Percentiles rank a stretch among this genome's conserved stretches.
These are phyloP conservation scores for Polypterus senegalus DNA, from an alignment of 2,113 vertebrate species.

Conservation along the genomic window DNA sequence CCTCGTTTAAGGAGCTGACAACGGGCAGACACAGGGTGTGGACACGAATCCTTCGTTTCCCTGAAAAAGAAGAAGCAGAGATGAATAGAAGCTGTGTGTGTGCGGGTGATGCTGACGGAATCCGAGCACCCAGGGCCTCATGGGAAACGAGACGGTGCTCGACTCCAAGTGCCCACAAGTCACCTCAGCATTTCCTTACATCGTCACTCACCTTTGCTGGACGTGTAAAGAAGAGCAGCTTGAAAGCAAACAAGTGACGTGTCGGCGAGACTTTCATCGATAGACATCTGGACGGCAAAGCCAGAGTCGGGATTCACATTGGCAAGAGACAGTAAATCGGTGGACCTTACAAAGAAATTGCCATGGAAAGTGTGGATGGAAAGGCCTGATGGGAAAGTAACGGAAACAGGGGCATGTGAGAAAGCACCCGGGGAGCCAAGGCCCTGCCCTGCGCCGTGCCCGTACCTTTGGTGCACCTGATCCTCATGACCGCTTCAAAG, in stretches of 20 bases:
- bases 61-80: conserved; percentile 33
- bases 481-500: conserved; percentile 97
- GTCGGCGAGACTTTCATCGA: conserved; percentile 82
- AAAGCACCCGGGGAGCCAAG: too few relatives aligned
- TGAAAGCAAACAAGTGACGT: conserved; percentile 91
- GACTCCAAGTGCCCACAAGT: too few relatives aligned
- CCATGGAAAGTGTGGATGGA: conserved; percentile 97
- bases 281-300: conserved; percentile 94
- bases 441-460: too few relatives aligned
- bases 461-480: conserved; percentile 93
- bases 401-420: background rate
- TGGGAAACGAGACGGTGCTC: too few relatives aligned
- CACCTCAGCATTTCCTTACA: too few relatives aligned
- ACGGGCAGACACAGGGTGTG: conserved; percentile 90
- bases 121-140: too few relatives aligned
- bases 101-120: too few relatives aligned
- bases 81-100: too few relatives aligned
- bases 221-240: conserved; percentile 90
- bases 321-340: conserved; percentile 86
- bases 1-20: conserved; percentile 76
- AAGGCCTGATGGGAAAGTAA: conserved; percentile 53
- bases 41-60: conserved; percentile 85
- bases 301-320: conserved; percentile 94
- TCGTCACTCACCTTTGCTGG: conserved; percentile 74
- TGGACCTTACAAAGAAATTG: conserved; percentile 96